phyloP scores from a whole-genome alignment of 2,113 vertebrate genomes.

The Thomomys bottae region DNA sequence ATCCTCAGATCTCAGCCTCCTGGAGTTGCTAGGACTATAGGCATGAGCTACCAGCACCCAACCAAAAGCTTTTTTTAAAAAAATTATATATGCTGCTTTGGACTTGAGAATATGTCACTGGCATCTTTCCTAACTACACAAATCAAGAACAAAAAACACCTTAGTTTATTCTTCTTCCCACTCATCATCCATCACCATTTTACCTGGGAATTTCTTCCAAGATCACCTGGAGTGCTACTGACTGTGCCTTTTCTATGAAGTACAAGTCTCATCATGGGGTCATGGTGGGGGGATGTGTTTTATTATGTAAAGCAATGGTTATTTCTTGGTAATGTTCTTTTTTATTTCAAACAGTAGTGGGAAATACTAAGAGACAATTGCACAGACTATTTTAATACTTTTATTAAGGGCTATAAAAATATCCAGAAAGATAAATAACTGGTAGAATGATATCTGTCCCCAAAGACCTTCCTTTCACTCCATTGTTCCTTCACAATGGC shows the following conservation, averaged over 20 bases:
- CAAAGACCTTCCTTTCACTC: conserved; percentile 83
- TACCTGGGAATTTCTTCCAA: background rate
- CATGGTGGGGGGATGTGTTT: conserved; percentile 79
- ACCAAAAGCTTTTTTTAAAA: background rate
- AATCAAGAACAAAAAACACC: background rate
- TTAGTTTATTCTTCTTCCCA: background rate
- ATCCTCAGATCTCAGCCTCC: too few species aligned
- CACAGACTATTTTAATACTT: conserved; percentile 86
- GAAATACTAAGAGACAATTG: conserved; percentile 82
- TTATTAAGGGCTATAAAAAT: conserved; percentile 87
- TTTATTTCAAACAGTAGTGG: conserved; percentile 71
- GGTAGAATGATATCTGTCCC: conserved; percentile 83
- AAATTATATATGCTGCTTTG: background rate
- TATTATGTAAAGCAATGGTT: conserved; percentile 81
- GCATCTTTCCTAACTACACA: background rate
- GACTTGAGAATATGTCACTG: background rate
- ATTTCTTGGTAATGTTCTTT: conserved; percentile 81
- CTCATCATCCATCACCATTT: background rate
- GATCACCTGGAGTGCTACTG: conserved; percentile 34
- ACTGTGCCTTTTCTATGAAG: conserved; percentile 43
- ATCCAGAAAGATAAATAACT: conserved; percentile 86
- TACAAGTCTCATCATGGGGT: conserved; percentile 78
- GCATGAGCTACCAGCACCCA: too few species aligned
- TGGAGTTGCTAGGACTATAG: too few species aligned
- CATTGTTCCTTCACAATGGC: conserved; percentile 86